Base-by-base conservation (phyloP, 2,888 invertebrate species). In the Apamea sordens region DNA sequence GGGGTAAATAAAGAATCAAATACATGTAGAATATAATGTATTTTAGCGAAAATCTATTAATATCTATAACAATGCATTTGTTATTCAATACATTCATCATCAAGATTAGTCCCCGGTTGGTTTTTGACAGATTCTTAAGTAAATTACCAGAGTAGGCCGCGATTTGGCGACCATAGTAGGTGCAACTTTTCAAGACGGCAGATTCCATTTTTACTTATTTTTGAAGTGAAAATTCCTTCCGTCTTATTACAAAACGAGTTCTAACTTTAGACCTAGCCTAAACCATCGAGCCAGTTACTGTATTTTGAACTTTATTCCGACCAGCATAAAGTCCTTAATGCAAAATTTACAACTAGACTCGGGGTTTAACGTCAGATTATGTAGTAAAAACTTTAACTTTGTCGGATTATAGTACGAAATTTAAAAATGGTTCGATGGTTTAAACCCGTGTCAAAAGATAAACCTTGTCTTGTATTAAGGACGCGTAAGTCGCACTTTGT, bases 41-140 rank as follows among this genome's bases (percentile, higher is more conserved):
- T 93, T 92, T 92, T 89, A 94, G 93, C 93, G 89, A 92, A 90
- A 92, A 92, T 91, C 91, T 93, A 92, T 89, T 89, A 89, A 90
- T 91, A 89, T 90, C 90, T 92, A 90, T 88, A 92, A 92, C 90
- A 93, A 92, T 92, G 91, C 88, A 85, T 89, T 87, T 80, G 80
- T 89, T 89, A 83, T 78, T 89, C 74, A 80, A 82, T 82, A 87
- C 74, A 71, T 83, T 89, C 85, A 85, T 80, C 88, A 87, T 88
- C 90, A 89, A 91, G 89, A 89, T 87, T 81, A 65, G 68, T 41
- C 21, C 50, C 65, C 61, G n/a, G 59, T 72, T 6, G 0, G 15
- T 32, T 68, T 68, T 32, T 71, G 13, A 56, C 36, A 59, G 61
- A 47, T 53, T 44, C 13, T 18, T 47, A n/a, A n/a, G 21, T 67